Base-by-base conservation (phyloP, 2,888 invertebrate species). In the Oxystoma pomonae region DNA sequence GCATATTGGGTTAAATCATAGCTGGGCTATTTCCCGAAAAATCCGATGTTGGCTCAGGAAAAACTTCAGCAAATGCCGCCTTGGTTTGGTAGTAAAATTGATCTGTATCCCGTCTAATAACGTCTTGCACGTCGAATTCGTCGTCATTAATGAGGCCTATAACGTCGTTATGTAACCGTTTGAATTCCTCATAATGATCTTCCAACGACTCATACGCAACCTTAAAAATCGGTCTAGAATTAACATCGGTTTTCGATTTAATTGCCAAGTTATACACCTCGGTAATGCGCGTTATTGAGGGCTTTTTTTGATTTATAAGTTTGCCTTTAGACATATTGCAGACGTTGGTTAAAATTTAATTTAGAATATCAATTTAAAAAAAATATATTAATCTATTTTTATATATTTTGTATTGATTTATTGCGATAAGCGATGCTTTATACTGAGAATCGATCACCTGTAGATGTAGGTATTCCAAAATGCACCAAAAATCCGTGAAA, bases 161-260 rank as follows among this genome's bases (percentile, higher is more conserved):
- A 35, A 50, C 56, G 5, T 57, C 61, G 20, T 56, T 80, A 21
- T 57, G 19, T 35, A 35, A 35, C 35, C 35, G 35, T 12, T 35
- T 35, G 12, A 35, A 35, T 35, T 35, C 35, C 5, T 35, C 35
- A 35, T 35, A 35, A 35, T 35, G 12, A 35, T 35, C 35, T 35
- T 35, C 35, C 12, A 35, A 35, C 12, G 5, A 12, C 5, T 35
- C 35, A 35, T 35, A 35, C 3, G 35, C 35, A 35, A 35, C 35
- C 12, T 35, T 35, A 35, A 35, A 35, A 35, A 35, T 3, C 3
- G 35, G 12, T 35, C 12, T 35, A 3, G 35, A 35, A 7, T 35
- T 12, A 3, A 12, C 35, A 35, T 35, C 35, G 35, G 35, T 35
- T 35, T 35, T 35, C 12, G 35, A 3, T 35, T 35, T 35, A 35